Evolutionary conservation across 2,113 vertebrate genomes (phyloP), one percentile per base, ranked within the genome.

Genomic region (Gasterosteus nipponicus): DNA sequence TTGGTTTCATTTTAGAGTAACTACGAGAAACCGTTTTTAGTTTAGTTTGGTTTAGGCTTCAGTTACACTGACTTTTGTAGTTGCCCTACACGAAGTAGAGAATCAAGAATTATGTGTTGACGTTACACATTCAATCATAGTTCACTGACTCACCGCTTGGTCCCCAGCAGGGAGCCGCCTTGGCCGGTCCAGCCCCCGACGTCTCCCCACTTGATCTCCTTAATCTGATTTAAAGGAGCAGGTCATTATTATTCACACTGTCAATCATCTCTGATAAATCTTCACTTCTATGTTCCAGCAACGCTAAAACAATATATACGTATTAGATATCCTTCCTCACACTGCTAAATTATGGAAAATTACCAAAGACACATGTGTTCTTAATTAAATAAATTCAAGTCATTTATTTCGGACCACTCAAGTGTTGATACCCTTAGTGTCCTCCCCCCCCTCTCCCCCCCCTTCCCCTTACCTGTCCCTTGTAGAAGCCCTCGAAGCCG

Each of bases 141-240:
- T 1, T 1, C 7, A 6, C 16, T 5, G n/a, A n/a, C 69, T 93
- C 90, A 98, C 97, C 97, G 94, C 93, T 99, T 99, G 35, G 97
- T 99, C 74, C 97, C 97, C 5, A 99, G 95, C 83, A 99, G 93
- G 6, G 97, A 98, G 9, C 97, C 97, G 29, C 97, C 97, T 92
- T 98, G 97, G 35, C 97, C 97, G 0, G 97, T 98, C 97, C 97
- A 99, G 18, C 97, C 97, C 9, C 97, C 97, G 6, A 99, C 97
- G 70, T 96, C 96, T 31, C 92, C 92, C 97, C 97, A 99, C 66
- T 91, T 93, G n/a, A 99, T 95, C 92, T 98, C 96, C 91, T 96
- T 96, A 69, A 99, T 95, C 97, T 99, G 16, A 64, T 35, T 44
- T 10, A 4, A 8, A 22, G 38, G 56, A 79, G 82, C 8, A 19